Base-by-base conservation (phyloP, 2,113 vertebrate species). In the Gnathonemus longibarbis region DNA sequence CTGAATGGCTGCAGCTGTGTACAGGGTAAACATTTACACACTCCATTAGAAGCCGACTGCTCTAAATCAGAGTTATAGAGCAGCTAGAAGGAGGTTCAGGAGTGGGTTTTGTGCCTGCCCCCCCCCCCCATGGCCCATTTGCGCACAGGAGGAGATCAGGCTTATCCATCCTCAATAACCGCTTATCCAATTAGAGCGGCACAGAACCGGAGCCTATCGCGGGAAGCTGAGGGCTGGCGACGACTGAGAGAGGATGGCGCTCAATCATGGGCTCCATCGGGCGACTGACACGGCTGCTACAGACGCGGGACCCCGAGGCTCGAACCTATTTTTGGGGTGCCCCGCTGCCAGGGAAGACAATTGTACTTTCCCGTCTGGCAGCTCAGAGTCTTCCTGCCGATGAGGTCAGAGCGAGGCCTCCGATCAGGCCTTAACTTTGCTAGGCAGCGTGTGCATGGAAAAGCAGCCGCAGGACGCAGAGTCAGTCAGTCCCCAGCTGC, bases 11-110 rank as follows among this genome's bases (percentile, higher is more conserved):
- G 70, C 49, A 49, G 48, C 49, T 42, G 49, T 31, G 49, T 27
- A 21, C 27, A 87, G 85, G 11, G n/a, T 53, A 87, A 52, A 87
- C 27, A 87, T 87, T 87, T 53, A 53, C 27, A 53, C 85, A 87
- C 85, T 84, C 83, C 85, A 87, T 87, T 87, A 87, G 49, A 87
- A 53, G 27, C 85, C 27, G 50, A 35, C 27, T 53, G 50, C 27
- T 53, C 85, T 31, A 87, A 52, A 87, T 21, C 49, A 53, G 49
- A 52, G 50, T 53, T 39, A 39, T 53, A 87, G 31, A 31, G 27
- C 48, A 53, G 53, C 27, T 17, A 53, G 49, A 87, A 87, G n/a
- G 84, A 52, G 46, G 80, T 39, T 70, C 62, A 42, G 83, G 45
- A 84, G 83, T 84, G 24, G 45, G 83, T 84, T 84, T 84, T 84